Conservation (phyloP, 2,113 vertebrate genomes). For the Tetrax tetrax region DNA sequence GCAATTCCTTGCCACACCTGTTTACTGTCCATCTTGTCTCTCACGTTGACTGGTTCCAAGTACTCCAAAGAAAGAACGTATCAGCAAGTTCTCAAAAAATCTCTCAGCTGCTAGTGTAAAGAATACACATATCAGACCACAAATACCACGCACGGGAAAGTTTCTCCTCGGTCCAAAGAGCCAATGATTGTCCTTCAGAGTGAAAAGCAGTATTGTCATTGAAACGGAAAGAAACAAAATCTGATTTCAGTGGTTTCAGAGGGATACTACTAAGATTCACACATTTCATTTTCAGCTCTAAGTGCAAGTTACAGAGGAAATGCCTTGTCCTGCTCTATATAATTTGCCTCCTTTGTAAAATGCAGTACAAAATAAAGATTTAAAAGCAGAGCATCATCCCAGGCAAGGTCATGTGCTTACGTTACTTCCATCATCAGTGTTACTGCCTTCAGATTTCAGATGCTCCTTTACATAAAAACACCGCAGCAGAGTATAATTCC, state of each 20-base stretch:
- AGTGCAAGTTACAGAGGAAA: background rate
- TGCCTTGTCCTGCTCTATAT: background rate
- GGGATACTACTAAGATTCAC: background rate
- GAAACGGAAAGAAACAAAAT: background rate
- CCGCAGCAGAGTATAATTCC: background rate
- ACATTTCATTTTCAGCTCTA: background rate
- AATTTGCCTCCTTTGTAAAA: background rate
- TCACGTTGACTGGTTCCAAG: background rate
- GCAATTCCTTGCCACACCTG: background rate
- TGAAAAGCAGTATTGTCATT: rapidly evolving
- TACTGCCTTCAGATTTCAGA: background rate
- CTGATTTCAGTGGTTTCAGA: background rate
- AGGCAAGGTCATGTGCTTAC: background rate
- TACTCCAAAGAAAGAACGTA: background rate
- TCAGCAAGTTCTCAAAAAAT: background rate
- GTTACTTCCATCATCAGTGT: background rate
- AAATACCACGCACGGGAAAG: background rate
- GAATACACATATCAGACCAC: background rate
- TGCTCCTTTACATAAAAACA: background rate
- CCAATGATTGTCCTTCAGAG: background rate
- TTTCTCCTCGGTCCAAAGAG: background rate
- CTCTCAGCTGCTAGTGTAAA: background rate
- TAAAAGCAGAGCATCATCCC: background rate
- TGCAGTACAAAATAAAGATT: background rate
- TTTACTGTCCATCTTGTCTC: background rate